Base-by-base conservation (phyloP, 2,113 vertebrate genomes). In the Psettodes erumei region DNA sequence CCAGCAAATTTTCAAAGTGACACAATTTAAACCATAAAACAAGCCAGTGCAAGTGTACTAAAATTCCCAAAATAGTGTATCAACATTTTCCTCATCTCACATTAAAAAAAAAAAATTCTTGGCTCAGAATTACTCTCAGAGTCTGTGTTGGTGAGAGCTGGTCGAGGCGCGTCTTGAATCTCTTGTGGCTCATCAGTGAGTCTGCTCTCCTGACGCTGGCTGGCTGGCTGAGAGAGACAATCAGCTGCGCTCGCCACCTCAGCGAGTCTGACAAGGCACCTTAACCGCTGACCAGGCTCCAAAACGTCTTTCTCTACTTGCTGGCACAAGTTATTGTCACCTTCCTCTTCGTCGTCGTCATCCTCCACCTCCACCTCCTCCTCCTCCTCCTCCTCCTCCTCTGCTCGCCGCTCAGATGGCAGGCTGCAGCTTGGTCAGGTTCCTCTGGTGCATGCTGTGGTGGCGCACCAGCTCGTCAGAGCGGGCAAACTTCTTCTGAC, bases 381-480 rank as follows among this genome's bases (percentile, higher is more conserved):
- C 27, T 73, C 43, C 8, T 47, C 62, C 19, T 71, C 59, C 42
- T 83, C 33, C 66, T 82, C 69, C 67, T 85, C 68, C 68, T 78
- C 71, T 56, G 59, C 55, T 68, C 8, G 1, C 8, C 81, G 81
- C 88, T 96, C 95, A 99, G 87, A 98, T 94, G 65, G 96, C 93
- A 91, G 96, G 84, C 91, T 98, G 97, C 63, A 98, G 95, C 73
- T 98, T 99, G 93, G 93, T 98, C 95, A 98, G 94, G 93, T 99
- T 99, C 90, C 96, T 96, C 95, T 99, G 96, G 90, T 99, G 98
- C 97, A 99, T 99, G 94, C 96, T 98, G 94, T 99, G 97, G 85
- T 99, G 98, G 80, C 98, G 96, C 88, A 98, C 96, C 91, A 99
- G 94, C 93, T 99, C 98, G 68, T 99, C 98, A 65, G 98, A 99